Evolutionary conservation across 1,140 invertebrate species (phyloP).

Genomic region (Magallana angulata): DNA sequence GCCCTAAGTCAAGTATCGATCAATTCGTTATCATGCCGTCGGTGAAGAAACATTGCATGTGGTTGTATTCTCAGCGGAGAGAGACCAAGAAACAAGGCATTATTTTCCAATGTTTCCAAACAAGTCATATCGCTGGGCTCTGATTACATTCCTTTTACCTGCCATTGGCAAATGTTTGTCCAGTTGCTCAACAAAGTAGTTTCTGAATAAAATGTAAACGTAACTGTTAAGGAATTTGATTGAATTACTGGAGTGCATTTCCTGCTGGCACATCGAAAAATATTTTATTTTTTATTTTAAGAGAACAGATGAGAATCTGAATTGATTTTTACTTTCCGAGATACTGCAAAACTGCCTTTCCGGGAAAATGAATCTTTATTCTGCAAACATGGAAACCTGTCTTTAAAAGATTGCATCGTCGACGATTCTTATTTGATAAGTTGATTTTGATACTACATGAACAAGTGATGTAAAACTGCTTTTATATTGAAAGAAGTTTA

Average conservation of each 20-base stretch:
- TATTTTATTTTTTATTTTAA: too few relatives aligned
- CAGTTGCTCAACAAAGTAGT: constrained; percentile 14
- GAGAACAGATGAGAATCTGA: neutral
- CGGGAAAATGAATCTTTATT: too few relatives aligned
- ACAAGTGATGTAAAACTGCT: too few relatives aligned
- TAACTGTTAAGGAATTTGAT: constrained; percentile 1
- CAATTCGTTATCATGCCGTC: constrained; percentile 20
- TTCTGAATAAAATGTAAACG: constrained; percentile 26
- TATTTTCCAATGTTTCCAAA: constrained; percentile 28
- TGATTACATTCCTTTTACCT: constrained; percentile 19
- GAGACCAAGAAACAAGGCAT: constrained; percentile 11
- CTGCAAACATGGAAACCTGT: too few relatives aligned
- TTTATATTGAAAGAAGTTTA: too few relatives aligned
- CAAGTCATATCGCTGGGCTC: neutral
- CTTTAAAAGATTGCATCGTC: too few relatives aligned
- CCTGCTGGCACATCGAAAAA: neutral
- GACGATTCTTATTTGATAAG: too few relatives aligned
- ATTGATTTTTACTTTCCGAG: neutral
- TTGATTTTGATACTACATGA: too few relatives aligned
- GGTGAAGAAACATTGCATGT: constrained; percentile 28
- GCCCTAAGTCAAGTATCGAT: constrained; percentile 30
- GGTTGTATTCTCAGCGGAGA: constrained; percentile 9
- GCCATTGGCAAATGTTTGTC: neutral
- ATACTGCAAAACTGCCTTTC: neutral
- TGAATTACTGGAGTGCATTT: constrained; percentile 4